These are phyloP conservation scores for Elephantulus edwardii DNA, from an alignment of 2,113 vertebrate species.

Conservation along the genomic window DNA sequence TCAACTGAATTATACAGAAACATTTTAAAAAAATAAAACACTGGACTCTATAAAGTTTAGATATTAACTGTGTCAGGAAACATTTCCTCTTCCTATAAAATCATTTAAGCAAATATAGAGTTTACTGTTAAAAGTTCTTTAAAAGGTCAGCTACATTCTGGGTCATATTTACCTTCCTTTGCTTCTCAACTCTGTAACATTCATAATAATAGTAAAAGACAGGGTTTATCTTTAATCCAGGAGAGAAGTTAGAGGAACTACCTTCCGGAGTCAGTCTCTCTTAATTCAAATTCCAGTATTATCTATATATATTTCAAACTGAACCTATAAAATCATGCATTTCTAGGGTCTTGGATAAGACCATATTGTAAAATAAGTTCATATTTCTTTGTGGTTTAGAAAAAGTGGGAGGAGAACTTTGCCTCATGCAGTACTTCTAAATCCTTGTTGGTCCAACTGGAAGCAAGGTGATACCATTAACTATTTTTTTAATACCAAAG, in stretches of 20 bases:
- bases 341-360: neutral
- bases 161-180: neutral
- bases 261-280: neutral
- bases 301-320: neutral
- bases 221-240: neutral
- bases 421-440: neutral
- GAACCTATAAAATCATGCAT: neutral
- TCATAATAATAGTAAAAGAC: accelerated
- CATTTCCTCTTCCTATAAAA: neutral
- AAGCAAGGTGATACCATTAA: too few relatives aligned
- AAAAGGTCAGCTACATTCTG: neutral
- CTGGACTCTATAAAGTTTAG: neutral
- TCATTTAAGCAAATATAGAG: neutral
- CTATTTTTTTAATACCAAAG: neutral
- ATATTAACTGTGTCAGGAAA: neutral
- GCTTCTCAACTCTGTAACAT: neutral
- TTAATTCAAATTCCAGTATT: neutral
- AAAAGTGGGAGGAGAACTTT: neutral
- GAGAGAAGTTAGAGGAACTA: neutral
- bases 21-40: neutral
- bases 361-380: neutral
- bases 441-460: neutral
- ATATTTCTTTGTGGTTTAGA: neutral
- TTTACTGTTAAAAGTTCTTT: neutral
- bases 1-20: neutral